Evolutionary conservation across 2,888 invertebrate genomes (phyloP).

Genomic region (Dichetophora obliterata): DNA sequence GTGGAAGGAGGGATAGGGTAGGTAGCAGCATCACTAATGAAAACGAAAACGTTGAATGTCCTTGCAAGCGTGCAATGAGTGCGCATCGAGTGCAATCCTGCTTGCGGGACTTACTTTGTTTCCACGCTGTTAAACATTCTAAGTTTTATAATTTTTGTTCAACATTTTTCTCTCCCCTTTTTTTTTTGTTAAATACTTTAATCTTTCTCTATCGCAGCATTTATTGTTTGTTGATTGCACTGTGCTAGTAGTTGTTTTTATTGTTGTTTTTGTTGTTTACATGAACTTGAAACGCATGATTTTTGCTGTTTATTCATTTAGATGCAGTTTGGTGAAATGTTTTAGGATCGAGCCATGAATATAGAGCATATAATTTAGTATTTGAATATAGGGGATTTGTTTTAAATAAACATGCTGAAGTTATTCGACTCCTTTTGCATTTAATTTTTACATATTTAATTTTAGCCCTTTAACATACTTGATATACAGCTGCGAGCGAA

Average conservation of each 20-base stretch:
- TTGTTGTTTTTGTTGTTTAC: neutral
- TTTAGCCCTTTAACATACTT: no score
- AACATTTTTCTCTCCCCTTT: no score
- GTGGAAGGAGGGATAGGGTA: no score
- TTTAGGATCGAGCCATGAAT: no score
- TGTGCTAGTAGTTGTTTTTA: neutral
- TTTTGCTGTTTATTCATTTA: neutral
- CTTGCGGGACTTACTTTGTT: neutral
- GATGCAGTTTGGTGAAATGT: no score
- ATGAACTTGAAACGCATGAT: slow-evolving; percentile 1
- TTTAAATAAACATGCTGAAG: no score
- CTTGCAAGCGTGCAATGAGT: slow-evolving; percentile 2
- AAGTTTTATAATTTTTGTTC: neutral
- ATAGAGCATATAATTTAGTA: no score
- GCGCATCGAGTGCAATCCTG: neutral
- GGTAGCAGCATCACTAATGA: neutral
- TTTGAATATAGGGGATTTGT: no score
- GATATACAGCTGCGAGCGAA: no score
- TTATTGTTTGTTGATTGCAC: neutral
- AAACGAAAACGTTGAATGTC: slow-evolving; percentile 7
- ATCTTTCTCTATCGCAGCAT: neutral
- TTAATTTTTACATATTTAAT: no score
- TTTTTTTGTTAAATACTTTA: neutral
- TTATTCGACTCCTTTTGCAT: no score
- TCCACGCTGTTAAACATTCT: neutral